Evolutionary conservation across 2,113 vertebrate genomes (phyloP).

Genomic region (Labeo catla): DNA sequence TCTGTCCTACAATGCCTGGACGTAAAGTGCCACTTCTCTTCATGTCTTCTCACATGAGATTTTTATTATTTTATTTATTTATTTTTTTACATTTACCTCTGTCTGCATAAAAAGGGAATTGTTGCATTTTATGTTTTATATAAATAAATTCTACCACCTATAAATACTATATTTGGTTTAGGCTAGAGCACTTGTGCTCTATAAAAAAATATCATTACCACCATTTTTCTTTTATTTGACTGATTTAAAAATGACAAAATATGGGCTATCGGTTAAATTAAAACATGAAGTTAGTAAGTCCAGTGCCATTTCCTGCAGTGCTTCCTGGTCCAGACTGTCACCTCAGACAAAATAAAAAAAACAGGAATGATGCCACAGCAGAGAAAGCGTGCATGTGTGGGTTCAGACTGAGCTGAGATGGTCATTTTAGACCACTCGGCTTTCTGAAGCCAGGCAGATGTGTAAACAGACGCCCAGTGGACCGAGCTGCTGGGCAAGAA

Average conservation of each 20-base stretch:
- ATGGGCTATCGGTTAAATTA: neutral
- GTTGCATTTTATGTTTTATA: conserved; percentile 1
- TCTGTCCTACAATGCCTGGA: neutral
- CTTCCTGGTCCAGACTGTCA: conserved; percentile 7
- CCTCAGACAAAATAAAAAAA: neutral
- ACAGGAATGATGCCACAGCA: conserved; percentile 10
- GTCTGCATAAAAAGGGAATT: conserved; percentile 34
- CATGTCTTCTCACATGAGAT: neutral
- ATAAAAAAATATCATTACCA: neutral
- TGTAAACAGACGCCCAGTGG: conserved; percentile 67
- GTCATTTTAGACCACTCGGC: conserved; percentile 25
- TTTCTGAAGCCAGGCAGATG: conserved; percentile 12
- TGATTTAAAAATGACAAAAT: neutral
- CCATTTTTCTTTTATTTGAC: neutral
- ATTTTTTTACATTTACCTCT: conserved; percentile 14
- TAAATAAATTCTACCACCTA: conserved; percentile 1
- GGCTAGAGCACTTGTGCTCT: conserved; percentile 5
- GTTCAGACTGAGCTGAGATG: conserved; percentile 1
- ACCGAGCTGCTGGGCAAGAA: conserved; percentile 67
- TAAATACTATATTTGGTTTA: conserved; percentile 51
- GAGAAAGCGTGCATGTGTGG: neutral
- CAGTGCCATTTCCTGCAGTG: neutral
- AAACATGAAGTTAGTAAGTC: neutral
- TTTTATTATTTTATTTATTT: neutral
- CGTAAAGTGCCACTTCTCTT: conserved; percentile 50